Evolutionary conservation across 2,113 vertebrate species (phyloP).

Genomic region (Leptobrachium ailaonicum): DNA sequence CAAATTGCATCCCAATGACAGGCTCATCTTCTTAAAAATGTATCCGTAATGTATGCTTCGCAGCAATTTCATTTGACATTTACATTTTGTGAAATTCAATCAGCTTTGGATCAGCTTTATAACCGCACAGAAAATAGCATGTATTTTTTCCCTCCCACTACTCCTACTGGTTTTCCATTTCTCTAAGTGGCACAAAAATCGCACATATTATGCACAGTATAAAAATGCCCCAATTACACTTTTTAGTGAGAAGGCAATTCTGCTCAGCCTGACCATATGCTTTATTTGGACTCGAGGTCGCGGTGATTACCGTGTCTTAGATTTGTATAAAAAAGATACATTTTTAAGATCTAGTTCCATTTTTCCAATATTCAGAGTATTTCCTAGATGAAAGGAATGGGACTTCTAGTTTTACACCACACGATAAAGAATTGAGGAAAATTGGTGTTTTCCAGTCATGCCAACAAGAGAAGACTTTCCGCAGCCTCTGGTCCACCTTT

Average conservation of each 20-base stretch:
- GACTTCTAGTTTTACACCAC: not conserved
- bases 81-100: not conserved
- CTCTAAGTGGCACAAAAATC: not conserved
- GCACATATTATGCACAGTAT: not conserved
- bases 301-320: not conserved
- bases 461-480: too few species aligned
- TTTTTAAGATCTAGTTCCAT: not conserved
- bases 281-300: not conserved
- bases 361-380: not conserved
- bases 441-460: too few species aligned
- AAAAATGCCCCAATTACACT: not conserved
- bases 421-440: too few species aligned
- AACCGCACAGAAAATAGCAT: not conserved
- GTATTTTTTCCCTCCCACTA: not conserved
- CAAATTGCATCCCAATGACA: not conserved
- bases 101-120: slow-evolving; percentile 3
- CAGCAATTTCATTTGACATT: slow-evolving; percentile 1
- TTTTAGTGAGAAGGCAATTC: not conserved
- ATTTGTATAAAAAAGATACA: not conserved
- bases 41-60: not conserved
- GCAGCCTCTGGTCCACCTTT: too few species aligned
- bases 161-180: not conserved
- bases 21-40: not conserved
- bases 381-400: not conserved
- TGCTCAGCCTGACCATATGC: not conserved